A percentile compares a stretch with the other conserved stretches of the same genome.
phyloP scores from a whole-genome alignment of 2,797 vertebrate genomes.

The Stomatorhinus walkeri region DNA sequence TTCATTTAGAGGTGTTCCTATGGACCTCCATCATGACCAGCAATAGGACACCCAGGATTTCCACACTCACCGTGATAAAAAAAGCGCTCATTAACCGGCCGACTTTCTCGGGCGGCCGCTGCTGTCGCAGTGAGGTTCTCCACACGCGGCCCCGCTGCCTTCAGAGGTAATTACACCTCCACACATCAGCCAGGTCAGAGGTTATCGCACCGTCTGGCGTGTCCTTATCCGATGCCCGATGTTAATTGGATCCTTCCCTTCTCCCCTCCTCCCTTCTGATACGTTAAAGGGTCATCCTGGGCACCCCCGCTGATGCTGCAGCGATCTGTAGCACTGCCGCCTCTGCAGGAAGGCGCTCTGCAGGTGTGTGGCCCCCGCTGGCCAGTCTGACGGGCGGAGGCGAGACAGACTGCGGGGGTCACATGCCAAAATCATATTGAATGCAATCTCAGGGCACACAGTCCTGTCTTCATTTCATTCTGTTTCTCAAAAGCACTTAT shows the following conservation, averaged over 20 bases:
- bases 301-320: neutral
- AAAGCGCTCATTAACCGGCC: neutral
- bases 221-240: neutral
- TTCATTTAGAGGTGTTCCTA: neutral
- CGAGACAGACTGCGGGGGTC: neutral
- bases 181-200: neutral
- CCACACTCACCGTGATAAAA: neutral
- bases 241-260: slow-evolving; percentile 6
- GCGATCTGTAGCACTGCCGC: neutral
- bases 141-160: neutral
- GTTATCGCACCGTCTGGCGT: neutral
- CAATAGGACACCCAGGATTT: neutral
- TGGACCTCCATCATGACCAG: neutral
- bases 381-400: neutral
- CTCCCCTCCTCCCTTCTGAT: neutral
- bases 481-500: neutral
- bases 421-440: neutral
- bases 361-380: neutral
- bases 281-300: neutral
- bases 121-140: neutral
- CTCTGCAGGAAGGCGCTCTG: neutral
- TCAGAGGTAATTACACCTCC: slow-evolving; percentile 12
- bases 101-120: neutral
- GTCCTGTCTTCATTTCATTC: neutral
- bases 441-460: neutral